phyloP scores from a whole-genome alignment of 2,888 invertebrate genomes.

The Allacma fusca region DNA sequence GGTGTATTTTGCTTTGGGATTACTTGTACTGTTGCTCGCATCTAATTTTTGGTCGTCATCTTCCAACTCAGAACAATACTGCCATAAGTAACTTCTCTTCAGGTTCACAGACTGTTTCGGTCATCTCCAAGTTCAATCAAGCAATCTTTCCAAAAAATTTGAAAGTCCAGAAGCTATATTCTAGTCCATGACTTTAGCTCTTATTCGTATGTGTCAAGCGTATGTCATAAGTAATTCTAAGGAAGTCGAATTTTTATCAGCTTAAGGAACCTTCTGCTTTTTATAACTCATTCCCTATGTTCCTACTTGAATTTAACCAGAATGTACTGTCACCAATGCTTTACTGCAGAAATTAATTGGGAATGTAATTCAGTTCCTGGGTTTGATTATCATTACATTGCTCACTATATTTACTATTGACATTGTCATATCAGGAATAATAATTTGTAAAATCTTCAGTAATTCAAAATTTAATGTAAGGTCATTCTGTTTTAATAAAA shows the following conservation, averaged over 20 bases:
- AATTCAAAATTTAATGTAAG: not conserved
- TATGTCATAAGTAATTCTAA: not conserved
- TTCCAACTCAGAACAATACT: constrained; percentile 10
- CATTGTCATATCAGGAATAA: too few species aligned
- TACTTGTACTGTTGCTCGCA: constrained; percentile 31
- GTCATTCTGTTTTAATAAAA: too few species aligned
- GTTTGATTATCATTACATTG: not conserved
- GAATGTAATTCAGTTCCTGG: not conserved
- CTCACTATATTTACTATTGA: not conserved
- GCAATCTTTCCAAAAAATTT: not conserved
- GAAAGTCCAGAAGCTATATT: too few species aligned
- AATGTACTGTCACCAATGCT: not conserved
- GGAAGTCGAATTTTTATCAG: not conserved
- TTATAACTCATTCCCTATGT: not conserved
- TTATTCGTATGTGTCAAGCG: not conserved
- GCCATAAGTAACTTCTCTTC: constrained; percentile 3
- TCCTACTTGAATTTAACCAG: not conserved
- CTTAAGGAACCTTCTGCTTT: not conserved
- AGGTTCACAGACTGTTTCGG: not conserved
- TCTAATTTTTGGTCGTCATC: constrained; percentile 34
- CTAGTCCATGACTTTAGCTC: not conserved
- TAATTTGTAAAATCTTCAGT: not conserved
- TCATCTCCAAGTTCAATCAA: not conserved
- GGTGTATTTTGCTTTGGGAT: constrained; percentile 39
- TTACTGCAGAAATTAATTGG: not conserved